These are phyloP conservation scores for Hesperophylax magnus DNA, from an alignment of 1,140 invertebrate species.

Conservation along the genomic window DNA sequence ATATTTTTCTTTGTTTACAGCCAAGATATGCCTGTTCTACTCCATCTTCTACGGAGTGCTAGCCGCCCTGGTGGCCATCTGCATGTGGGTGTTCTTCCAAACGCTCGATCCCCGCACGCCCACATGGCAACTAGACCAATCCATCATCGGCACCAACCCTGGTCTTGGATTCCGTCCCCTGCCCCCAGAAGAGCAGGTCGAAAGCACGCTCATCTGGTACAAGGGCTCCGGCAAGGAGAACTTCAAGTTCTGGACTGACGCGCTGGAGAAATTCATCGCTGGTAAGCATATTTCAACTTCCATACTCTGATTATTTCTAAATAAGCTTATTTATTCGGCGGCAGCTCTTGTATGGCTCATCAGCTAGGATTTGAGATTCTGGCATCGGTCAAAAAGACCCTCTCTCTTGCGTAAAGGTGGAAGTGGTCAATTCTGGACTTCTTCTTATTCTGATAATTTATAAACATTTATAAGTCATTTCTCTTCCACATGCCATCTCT, in stretches of 20 bases:
- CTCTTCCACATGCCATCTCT: too few species aligned
- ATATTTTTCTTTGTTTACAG: slow-evolving; percentile 68
- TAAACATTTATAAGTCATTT: too few species aligned
- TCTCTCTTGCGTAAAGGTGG: too few species aligned
- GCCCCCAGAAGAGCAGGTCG: slow-evolving; percentile 85
- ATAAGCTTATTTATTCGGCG: too few species aligned
- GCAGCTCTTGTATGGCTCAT: too few species aligned
- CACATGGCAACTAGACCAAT: slow-evolving; percentile 84
- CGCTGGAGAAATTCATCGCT: slow-evolving; percentile 80
- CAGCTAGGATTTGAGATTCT: too few species aligned
- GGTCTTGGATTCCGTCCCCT: slow-evolving; percentile 93
- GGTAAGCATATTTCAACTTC: slow-evolving; percentile 68
- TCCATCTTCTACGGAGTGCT: slow-evolving; percentile 91
- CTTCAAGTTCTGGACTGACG: slow-evolving; percentile 83
- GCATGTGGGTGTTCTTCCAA: slow-evolving; percentile 93
- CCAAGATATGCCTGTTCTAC: slow-evolving; percentile 93
- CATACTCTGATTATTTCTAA: too few species aligned
- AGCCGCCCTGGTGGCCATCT: slow-evolving; percentile 88
- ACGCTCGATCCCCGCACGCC: slow-evolving; percentile 90
- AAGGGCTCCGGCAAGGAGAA: slow-evolving; percentile 81
- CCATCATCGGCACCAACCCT: slow-evolving; percentile 93
- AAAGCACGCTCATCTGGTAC: slow-evolving; percentile 95
- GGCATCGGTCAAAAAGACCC: too few species aligned
- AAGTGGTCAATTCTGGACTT: too few species aligned
- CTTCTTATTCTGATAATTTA: too few species aligned